phyloP scores from a whole-genome alignment of 2,888 invertebrate species.

The Oscheius myriophilus region DNA sequence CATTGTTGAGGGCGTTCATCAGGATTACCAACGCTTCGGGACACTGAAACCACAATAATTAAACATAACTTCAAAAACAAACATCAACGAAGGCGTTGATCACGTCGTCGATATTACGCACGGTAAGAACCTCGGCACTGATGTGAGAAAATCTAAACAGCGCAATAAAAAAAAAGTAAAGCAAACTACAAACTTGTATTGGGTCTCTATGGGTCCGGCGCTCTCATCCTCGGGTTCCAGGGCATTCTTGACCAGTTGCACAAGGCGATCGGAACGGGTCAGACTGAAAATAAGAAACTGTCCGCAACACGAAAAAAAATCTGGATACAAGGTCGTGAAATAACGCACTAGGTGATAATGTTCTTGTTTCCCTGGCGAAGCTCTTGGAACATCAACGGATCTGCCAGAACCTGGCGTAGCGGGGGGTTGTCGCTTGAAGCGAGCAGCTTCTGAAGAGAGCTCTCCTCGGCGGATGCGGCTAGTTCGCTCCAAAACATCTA shows the following conservation, averaged over 20 bases:
- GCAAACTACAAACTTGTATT: conserved; percentile 39
- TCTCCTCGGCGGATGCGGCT: conserved; percentile 35
- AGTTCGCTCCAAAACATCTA: conserved; percentile 48
- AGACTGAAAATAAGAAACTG: conserved; percentile 44
- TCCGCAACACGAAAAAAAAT: background rate
- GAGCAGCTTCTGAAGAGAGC: conserved; percentile 39
- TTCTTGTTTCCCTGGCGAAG: conserved; percentile 48
- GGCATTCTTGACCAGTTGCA: conserved; percentile 40
- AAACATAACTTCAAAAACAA: background rate
- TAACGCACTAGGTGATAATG: conserved; percentile 50
- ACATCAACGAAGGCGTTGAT: conserved; percentile 39
- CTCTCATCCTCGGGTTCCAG: conserved; percentile 36
- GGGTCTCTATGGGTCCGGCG: conserved; percentile 36
- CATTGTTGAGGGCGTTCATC: conserved; percentile 32
- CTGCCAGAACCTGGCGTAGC: conserved; percentile 39
- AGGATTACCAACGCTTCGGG: conserved; percentile 34
- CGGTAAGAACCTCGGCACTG: conserved; percentile 48
- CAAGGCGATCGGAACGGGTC: conserved; percentile 39
- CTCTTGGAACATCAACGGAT: conserved; percentile 58
- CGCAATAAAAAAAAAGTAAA: background rate
- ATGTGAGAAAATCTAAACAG: conserved; percentile 43
- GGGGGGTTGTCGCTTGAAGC: background rate
- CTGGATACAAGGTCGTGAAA: too few species aligned
- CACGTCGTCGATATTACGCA: conserved; percentile 36
- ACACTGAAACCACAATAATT: conserved; percentile 30